Evolutionary conservation across 2,113 vertebrate species (phyloP).

Genomic region (Porphyrio hochstetteri): DNA sequence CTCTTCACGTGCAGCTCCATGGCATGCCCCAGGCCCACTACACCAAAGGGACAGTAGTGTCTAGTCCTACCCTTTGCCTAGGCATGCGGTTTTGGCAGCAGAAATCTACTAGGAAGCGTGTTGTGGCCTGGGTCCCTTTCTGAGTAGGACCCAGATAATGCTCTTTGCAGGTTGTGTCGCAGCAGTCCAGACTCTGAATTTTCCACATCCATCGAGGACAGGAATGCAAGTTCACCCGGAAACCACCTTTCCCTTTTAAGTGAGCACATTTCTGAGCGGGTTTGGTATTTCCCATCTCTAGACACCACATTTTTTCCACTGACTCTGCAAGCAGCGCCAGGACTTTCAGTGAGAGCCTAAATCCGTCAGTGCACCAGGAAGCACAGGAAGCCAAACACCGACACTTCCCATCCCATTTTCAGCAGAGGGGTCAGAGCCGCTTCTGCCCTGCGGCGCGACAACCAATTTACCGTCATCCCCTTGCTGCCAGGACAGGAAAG

Average conservation of each 20-base stretch:
- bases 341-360: conserved; percentile 24
- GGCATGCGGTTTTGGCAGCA: neutral
- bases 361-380: conserved; percentile 48
- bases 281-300: conserved; percentile 60
- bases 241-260: conserved; percentile 56
- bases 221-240: conserved; percentile 34
- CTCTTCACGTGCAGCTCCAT: neutral
- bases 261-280: neutral
- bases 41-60: neutral
- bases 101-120: neutral
- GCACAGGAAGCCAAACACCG: conserved; percentile 12
- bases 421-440: neutral
- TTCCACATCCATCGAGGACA: neutral
- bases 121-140: neutral
- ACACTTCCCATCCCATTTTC: conserved; percentile 37
- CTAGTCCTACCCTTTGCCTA: neutral
- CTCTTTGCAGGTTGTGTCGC: neutral
- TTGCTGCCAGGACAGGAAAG: conserved; percentile 7
- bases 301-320: conserved; percentile 52
- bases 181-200: neutral
- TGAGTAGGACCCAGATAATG: neutral
- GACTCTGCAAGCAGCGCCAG: neutral
- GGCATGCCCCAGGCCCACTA: rapidly evolving
- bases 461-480: neutral
- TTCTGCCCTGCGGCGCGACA: neutral